Evolutionary conservation across 2,113 vertebrate genomes (phyloP).

Genomic region (Nyctibius bracteatus): DNA sequence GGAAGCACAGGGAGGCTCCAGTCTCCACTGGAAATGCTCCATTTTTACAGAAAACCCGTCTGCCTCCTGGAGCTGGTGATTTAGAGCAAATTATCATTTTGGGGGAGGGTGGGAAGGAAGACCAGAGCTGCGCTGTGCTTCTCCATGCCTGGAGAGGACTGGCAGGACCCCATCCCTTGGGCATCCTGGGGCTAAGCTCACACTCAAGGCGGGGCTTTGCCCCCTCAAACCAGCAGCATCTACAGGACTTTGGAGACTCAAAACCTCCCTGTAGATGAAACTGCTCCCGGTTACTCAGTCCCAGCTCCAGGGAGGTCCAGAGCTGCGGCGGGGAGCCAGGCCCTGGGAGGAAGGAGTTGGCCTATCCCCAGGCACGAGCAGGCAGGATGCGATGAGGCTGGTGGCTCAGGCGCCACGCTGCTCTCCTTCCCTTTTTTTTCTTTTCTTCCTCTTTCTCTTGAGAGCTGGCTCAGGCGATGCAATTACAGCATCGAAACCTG

Average conservation of each 20-base stretch:
- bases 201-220: background rate
- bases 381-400: background rate
- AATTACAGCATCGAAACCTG: background rate
- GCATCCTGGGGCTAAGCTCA: background rate
- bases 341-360: background rate
- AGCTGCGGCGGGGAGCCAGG: background rate
- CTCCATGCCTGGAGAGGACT: background rate
- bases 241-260: background rate
- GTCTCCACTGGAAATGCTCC: background rate
- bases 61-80: background rate
- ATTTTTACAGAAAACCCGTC: background rate
- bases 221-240: background rate
- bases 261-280: background rate
- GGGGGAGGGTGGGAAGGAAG: background rate
- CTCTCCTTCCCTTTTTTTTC: background rate
- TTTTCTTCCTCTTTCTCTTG: background rate
- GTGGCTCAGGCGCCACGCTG: accelerated
- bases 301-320: background rate
- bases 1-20: background rate
- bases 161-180: background rate
- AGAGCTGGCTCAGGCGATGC: background rate
- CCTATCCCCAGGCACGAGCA: background rate
- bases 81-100: background rate
- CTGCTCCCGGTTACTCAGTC: background rate
- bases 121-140: background rate